phyloP scores from a whole-genome alignment of 2,797 vertebrate genomes.

The Heterohyrax brucei region DNA sequence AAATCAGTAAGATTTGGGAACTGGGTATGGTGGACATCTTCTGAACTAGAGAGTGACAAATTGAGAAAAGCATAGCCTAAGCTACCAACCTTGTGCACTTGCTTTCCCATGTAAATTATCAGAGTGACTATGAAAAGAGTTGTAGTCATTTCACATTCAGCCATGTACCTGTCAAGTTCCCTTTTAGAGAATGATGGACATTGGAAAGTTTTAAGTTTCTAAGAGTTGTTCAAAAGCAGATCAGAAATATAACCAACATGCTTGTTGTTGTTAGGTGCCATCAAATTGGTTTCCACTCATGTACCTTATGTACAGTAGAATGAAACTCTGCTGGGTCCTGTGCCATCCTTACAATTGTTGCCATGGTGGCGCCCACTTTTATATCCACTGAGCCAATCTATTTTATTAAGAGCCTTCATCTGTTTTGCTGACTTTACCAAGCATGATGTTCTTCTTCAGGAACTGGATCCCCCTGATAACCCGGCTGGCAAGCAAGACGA shows the following conservation, averaged over 20 bases:
- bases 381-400: no score
- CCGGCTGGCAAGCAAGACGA: no score
- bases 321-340: no score
- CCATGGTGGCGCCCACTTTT: no score
- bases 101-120: not conserved
- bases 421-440: no score
- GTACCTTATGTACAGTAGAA: no score
- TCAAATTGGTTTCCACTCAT: no score
- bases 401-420: no score
- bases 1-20: not conserved
- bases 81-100: not conserved
- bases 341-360: no score
- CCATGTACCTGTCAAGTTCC: not conserved
- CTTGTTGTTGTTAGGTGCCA: no score
- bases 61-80: slow-evolving; percentile 10
- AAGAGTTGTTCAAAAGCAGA: slow-evolving; percentile 48
- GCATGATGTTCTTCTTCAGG: no score
- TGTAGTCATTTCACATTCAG: slow-evolving; percentile 52
- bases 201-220: slow-evolving; percentile 26
- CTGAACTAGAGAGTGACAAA: slow-evolving; percentile 28
- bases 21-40: not conserved
- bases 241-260: not conserved
- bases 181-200: slow-evolving; percentile 54
- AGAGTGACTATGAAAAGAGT: not conserved
- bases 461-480: no score